Evolutionary conservation across 2,888 invertebrate genomes (phyloP).

Genomic region (Agrotis exclamationis): DNA sequence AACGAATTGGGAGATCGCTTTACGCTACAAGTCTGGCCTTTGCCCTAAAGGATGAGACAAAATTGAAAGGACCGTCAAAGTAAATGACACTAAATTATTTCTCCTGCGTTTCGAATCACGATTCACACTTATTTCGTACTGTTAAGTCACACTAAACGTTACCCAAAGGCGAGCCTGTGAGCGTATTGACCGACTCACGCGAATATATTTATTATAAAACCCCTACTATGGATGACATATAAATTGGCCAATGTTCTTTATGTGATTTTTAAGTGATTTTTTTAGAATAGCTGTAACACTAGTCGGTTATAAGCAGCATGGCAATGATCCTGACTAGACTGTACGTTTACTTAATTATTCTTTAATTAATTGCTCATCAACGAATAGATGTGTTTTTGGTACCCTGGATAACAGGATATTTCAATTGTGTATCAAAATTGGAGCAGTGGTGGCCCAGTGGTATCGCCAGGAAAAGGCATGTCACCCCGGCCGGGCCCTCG

Average conservation of each 20-base stretch:
- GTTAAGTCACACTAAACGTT: slow-evolving; percentile 74
- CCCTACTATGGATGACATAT: slow-evolving; percentile 61
- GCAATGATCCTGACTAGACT: no score
- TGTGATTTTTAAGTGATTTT: neutral
- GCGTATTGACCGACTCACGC: slow-evolving; percentile 74
- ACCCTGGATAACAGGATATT: neutral
- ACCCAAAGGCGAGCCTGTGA: slow-evolving; percentile 74
- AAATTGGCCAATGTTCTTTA: neutral
- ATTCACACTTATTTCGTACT: slow-evolving; percentile 71
- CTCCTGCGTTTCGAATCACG: slow-evolving; percentile 70
- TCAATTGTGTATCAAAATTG: slow-evolving; percentile 5
- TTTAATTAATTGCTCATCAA: no score
- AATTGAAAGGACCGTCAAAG: slow-evolving; percentile 73
- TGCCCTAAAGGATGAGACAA: slow-evolving; percentile 66
- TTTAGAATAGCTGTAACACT: neutral
- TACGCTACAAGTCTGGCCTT: slow-evolving; percentile 60
- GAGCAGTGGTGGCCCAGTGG: no score
- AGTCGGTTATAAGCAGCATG: neutral
- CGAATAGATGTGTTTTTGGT: no score
- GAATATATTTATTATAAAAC: slow-evolving; percentile 48
- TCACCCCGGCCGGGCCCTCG: no score
- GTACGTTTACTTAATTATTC: no score
- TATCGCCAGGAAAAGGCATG: no score
- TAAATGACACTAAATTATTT: slow-evolving; percentile 78
- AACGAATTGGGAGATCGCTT: slow-evolving; percentile 60